Percentiles rank a stretch among this genome's conserved stretches.
Conservation (phyloP, 2,888 invertebrate genomes). For the Rhagophthalmus giganteus region DNA sequence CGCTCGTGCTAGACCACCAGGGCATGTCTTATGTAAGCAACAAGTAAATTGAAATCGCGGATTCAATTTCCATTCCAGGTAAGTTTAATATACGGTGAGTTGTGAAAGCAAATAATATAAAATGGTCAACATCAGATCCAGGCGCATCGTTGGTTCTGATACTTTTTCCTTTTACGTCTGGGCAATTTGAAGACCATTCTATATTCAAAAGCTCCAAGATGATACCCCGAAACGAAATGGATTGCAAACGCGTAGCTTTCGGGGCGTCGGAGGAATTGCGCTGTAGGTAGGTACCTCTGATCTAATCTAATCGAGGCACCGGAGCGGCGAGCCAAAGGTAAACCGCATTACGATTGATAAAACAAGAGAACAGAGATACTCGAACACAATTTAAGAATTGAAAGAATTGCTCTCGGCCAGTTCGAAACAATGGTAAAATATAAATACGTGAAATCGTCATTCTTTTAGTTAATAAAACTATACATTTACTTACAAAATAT, state of each 20-base stretch:
- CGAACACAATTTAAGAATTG: not conserved
- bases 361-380: conserved; percentile 8
- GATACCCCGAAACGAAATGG: conserved; percentile 14
- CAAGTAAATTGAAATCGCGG: conserved; percentile 32
- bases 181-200: conserved; percentile 33
- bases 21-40: conserved; percentile 27
- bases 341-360: conserved; percentile 20
- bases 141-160: conserved; percentile 21
- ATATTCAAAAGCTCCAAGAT: conserved; percentile 26
- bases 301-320: conserved; percentile 15
- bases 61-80: conserved; percentile 31
- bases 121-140: conserved; percentile 29
- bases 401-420: not conserved
- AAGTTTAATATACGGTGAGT: conserved; percentile 26
- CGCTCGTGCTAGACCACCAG: conserved; percentile 1
- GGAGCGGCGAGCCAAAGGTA: conserved; percentile 14
- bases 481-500: too few species aligned
- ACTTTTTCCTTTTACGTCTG: conserved; percentile 25
- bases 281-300: conserved; percentile 18
- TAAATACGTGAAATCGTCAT: too few species aligned
- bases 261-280: conserved; percentile 29
- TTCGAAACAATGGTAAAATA: too few species aligned
- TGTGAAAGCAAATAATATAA: conserved; percentile 31
- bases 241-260: conserved; percentile 28
- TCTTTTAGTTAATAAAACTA: too few species aligned